These are phyloP conservation scores for Archips xylosteana DNA, from an alignment of 2,888 invertebrate genomes.

Conservation along the genomic window DNA sequence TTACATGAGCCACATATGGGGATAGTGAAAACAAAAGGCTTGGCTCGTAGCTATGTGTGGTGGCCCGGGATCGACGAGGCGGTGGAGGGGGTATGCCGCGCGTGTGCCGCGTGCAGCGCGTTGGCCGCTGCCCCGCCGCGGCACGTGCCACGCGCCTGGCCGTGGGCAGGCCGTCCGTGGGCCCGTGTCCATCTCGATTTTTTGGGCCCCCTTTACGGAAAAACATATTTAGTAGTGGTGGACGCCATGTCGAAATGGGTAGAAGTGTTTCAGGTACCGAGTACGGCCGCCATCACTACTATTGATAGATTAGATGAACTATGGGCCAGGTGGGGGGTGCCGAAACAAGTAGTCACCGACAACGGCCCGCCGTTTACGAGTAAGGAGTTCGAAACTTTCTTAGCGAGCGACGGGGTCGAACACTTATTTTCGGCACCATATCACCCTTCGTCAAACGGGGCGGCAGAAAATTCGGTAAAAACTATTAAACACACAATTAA, in stretches of 20 bases:
- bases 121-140: conserved; percentile 21
- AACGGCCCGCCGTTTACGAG: conserved; percentile 8
- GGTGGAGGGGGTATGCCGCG: conserved; percentile 4
- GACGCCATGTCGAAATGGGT: conserved; percentile 16
- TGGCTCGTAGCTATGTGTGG: no score
- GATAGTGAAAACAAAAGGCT: no score
- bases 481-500: not conserved
- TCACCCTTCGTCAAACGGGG: conserved; percentile 4
- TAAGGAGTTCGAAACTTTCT: not conserved
- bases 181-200: conserved; percentile 27
- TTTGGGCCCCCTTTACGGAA: not conserved
- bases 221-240: no score
- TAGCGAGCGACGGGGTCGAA: not conserved
- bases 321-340: conserved; percentile 3
- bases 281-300: not conserved
- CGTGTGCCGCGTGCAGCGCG: conserved; percentile 25
- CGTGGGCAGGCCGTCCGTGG: conserved; percentile 18
- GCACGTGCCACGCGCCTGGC: conserved; percentile 26
- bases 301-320: not conserved
- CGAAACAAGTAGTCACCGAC: not conserved
- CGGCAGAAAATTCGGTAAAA: not conserved
- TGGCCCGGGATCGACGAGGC: no score
- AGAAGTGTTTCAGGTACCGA: conserved; percentile 18
- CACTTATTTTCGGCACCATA: conserved; percentile 6
- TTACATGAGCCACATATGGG: no score